Base-by-base conservation (phyloP, 2,797 vertebrate species). In the Sciaenops ocellatus region DNA sequence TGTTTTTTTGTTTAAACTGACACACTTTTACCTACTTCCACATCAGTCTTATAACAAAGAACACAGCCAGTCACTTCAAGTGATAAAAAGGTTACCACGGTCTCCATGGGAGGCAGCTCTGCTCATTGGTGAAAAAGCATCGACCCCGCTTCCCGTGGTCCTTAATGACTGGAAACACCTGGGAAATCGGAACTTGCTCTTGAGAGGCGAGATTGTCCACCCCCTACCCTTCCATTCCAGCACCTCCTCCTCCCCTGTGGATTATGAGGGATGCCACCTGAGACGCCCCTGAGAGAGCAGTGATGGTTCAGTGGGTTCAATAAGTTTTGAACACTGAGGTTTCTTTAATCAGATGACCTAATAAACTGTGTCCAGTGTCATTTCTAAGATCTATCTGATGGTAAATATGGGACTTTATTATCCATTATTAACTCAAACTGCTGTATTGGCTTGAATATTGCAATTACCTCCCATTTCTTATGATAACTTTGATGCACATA, bases 151-250 rank as follows among this genome's bases (percentile, higher is more conserved):
- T 87, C 76, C 78, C 83, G 80, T 70, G 85, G 44, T 47, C 73
- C 56, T 73, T 82, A 88, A 79, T 73, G 69, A 85, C 69, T 82
- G 80, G 13, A 85, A 87, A 80, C 76, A 88, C 85, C 75, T 85
- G 78, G 62, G 73, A 76, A 59, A 82, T 75, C 28, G 0, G 6
- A 87, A 68, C 81, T 80, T 67, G 68, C 67, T 70, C 46, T 60
- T 78, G 66, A 79, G 69, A 78, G 62, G 56, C 38, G 70, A 81
- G 74, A 84, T 62, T 82, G 80, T 84, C 83, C 51, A 46, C 44
- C 26, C 48, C 30, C 38, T 3, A 9, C 7, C 52, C 16, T 41
- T 30, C 24, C 64, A 7, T 28, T 42, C 3, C 54, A 5, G 52
- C 34, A 9, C 13, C 38, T 11, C 34, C 24, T 34, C 20, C 7